A percentile compares a stretch with the other conserved stretches of the same genome.
These are phyloP conservation scores for Tiliacea citrago DNA, from an alignment of 2,888 invertebrate genomes.

Conservation along the genomic window DNA sequence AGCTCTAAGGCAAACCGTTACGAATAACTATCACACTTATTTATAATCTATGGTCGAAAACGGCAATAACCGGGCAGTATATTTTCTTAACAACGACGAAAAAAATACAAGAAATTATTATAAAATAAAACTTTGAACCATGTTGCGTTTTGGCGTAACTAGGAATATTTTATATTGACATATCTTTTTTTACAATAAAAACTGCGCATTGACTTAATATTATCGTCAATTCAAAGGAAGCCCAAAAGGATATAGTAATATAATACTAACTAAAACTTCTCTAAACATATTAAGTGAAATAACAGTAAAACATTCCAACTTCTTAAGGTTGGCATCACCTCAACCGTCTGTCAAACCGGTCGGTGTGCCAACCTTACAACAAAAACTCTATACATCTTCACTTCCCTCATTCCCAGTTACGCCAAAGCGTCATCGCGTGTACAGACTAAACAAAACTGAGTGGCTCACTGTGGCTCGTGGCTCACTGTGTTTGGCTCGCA, in stretches of 20 bases:
- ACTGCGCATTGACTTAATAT: constrained; percentile 7
- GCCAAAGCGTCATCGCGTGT: constrained; percentile 46
- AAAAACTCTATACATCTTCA: constrained; percentile 16
- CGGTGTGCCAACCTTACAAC: constrained; percentile 22
- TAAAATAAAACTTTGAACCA: constrained; percentile 27
- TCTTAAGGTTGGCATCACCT: constrained; percentile 18
- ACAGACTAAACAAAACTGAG: constrained; percentile 51
- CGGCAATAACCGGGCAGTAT: constrained; percentile 73
- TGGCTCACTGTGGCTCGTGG: constrained; percentile 38
- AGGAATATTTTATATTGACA: constrained; percentile 24
- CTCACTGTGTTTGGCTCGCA: constrained; percentile 86
- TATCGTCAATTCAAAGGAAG: constrained; percentile 33
- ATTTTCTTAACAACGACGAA: constrained; percentile 66
- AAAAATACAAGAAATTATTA: constrained; percentile 46
- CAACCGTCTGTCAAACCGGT: constrained; percentile 31
- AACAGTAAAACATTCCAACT: constrained; percentile 22
- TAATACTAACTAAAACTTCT: not conserved
- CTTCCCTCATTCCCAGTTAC: constrained; percentile 44
- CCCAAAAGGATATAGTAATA: constrained; percentile 28
- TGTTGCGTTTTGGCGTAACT: constrained; percentile 52
- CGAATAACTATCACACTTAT: constrained; percentile 60
- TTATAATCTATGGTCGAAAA: constrained; percentile 64
- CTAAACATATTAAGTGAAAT: not conserved
- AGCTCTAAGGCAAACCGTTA: constrained; percentile 58
- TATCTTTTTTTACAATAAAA: not conserved